Evolutionary conservation across 2,888 invertebrate species (phyloP).

Genomic region (Teinopalpus imperialis): DNA sequence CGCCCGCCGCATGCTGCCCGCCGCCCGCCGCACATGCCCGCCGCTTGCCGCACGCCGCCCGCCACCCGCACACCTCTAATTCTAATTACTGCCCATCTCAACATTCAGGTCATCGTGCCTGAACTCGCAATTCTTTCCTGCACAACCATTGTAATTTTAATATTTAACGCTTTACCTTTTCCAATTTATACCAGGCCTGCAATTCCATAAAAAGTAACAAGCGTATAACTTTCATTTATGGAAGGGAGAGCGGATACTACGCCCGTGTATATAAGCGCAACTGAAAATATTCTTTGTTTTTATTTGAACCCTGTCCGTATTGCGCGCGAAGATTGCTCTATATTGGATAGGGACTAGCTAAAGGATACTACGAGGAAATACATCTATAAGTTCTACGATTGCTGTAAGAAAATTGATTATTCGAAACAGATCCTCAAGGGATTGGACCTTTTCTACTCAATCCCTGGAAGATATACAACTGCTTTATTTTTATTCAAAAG

Average conservation of each 20-base stretch:
- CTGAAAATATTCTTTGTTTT: constrained; percentile 33
- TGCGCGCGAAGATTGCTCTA: constrained; percentile 22
- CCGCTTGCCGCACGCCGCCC: constrained; percentile 32
- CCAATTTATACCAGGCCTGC: constrained; percentile 52
- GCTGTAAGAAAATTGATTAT: constrained; percentile 25
- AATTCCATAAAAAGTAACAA: constrained; percentile 64
- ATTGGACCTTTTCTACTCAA: constrained; percentile 20
- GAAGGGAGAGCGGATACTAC: constrained; percentile 37
- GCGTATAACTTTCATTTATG: constrained; percentile 55
- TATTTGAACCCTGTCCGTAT: constrained; percentile 27
- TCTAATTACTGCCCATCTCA: constrained; percentile 73
- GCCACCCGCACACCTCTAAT: constrained; percentile 57
- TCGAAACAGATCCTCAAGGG: constrained; percentile 22
- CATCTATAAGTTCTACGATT: constrained; percentile 13
- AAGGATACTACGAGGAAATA: constrained; percentile 22
- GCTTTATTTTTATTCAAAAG: constrained; percentile 10
- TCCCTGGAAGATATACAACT: constrained; percentile 9
- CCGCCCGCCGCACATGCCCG: constrained; percentile 28
- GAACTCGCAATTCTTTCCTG: constrained; percentile 58
- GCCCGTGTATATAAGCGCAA: constrained; percentile 37
- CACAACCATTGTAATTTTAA: constrained; percentile 58
- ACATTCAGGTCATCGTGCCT: constrained; percentile 75
- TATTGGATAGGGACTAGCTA: constrained; percentile 25
- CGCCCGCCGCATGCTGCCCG: constrained; percentile 32
- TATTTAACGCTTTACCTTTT: constrained; percentile 56